Percentiles rank a stretch among this genome's conserved stretches.
Evolutionary conservation across 2,113 vertebrate species (phyloP).

Genomic region (Solea senegalensis): DNA sequence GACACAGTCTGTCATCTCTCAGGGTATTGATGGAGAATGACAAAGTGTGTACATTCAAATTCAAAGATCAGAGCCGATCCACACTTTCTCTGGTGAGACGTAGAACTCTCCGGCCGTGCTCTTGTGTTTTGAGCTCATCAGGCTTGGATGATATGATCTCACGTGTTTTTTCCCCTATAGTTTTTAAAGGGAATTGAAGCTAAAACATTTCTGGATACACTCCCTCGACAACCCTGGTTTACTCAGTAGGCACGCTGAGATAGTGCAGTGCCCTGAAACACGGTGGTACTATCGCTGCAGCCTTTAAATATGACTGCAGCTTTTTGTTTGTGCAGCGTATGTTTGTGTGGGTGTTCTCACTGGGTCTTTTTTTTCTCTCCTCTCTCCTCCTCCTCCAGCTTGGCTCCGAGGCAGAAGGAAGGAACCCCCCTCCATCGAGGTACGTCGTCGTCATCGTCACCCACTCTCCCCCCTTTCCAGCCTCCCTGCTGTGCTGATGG

Average conservation of each 20-base stretch:
- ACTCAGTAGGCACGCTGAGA: conserved; percentile 30
- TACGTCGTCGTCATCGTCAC: conserved; percentile 69
- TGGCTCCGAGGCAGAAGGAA: conserved; percentile 96
- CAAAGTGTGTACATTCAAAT: conserved; percentile 59
- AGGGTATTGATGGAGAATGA: conserved; percentile 62
- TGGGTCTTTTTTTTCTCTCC: conserved; percentile 43
- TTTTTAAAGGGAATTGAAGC: conserved; percentile 36
- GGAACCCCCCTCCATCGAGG: conserved; percentile 89
- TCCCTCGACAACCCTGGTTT: conserved; percentile 12
- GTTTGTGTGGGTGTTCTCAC: conserved; percentile 73
- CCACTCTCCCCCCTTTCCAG: conserved; percentile 15
- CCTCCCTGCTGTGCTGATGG: conserved; percentile 69
- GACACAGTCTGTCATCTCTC: conserved; percentile 24
- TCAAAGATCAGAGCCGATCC: conserved; percentile 59
- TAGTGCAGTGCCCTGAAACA: conserved; percentile 43
- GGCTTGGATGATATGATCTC: conserved; percentile 10
- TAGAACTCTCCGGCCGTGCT: conserved; percentile 39
- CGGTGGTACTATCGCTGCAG: conserved; percentile 49
- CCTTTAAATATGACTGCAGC: conserved; percentile 66
- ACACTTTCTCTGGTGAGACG: conserved; percentile 37
- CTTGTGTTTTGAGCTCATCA: conserved; percentile 34
- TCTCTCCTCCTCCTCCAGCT: conserved; percentile 80
- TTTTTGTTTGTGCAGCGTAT: conserved; percentile 68
- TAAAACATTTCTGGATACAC: conserved; percentile 12
- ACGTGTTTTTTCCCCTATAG: conserved; percentile 37